phyloP scores from a whole-genome alignment of 2,797 vertebrate species.

The Xiphophorus birchmanni region DNA sequence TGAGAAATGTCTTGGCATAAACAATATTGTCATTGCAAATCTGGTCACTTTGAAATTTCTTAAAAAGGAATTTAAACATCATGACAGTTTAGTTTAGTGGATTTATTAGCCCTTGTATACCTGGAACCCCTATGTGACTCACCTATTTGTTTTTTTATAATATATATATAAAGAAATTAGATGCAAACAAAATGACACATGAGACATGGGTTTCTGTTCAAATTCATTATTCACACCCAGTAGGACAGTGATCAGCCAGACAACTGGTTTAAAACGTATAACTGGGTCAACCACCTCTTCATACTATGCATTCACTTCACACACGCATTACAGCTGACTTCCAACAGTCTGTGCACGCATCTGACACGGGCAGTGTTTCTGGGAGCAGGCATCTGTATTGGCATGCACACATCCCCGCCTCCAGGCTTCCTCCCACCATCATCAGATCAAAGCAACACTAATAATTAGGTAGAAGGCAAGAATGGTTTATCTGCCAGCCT shows the following conservation, averaged over 20 bases:
- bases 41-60: neutral
- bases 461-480: slow-evolving; percentile 48
- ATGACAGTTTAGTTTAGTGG: neutral
- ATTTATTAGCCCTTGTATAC: neutral
- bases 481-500: slow-evolving; percentile 37
- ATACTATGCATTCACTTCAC: slow-evolving; percentile 32
- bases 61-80: neutral
- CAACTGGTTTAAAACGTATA: slow-evolving; percentile 54
- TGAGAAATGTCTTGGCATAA: too few species aligned
- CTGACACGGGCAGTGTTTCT: slow-evolving; percentile 36
- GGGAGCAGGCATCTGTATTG: slow-evolving; percentile 41
- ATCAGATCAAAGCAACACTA: slow-evolving; percentile 59
- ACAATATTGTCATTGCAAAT: too few species aligned
- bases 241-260: slow-evolving; percentile 26
- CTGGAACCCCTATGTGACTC: neutral
- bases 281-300: slow-evolving; percentile 66
- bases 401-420: slow-evolving; percentile 28
- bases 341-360: slow-evolving; percentile 30
- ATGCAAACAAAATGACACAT: neutral
- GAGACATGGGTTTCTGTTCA: slow-evolving; percentile 25
- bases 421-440: slow-evolving; percentile 49
- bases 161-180: neutral
- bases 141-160: neutral
- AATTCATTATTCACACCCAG: slow-evolving; percentile 55
- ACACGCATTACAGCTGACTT: slow-evolving; percentile 43